These are phyloP conservation scores for Pollenia griseotomentosa DNA, from an alignment of 2,888 invertebrate genomes.

Conservation along the genomic window DNA sequence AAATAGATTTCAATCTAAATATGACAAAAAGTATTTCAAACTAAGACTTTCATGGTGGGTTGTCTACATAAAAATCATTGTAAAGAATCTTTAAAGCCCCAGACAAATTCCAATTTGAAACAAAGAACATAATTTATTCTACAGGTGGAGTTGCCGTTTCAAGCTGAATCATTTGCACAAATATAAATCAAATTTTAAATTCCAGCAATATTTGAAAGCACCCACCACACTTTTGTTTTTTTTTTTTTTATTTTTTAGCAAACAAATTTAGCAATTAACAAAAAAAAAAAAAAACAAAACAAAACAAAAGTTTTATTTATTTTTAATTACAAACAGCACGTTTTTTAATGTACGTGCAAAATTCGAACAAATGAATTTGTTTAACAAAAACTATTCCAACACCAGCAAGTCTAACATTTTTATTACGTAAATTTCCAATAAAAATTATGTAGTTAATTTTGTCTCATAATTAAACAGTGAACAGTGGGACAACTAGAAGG, in stretches of 20 bases:
- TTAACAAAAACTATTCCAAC: not conserved
- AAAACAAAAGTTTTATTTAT: not conserved
- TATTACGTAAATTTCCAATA: not conserved
- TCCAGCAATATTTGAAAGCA: not conserved
- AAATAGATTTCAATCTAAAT: too few relatives aligned
- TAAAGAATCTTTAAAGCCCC: too few relatives aligned
- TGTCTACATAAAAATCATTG: too few relatives aligned
- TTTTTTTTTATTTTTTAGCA: too few relatives aligned
- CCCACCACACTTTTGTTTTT: not conserved
- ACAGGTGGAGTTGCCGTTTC: not conserved
- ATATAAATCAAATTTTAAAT: not conserved
- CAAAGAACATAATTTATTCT: not conserved
- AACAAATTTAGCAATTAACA: not conserved
- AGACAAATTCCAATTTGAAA: not conserved
- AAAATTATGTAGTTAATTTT: not conserved
- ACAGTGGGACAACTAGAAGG: too few relatives aligned
- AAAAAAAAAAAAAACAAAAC: not conserved
- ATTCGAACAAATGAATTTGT: not conserved
- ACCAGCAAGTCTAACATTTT: not conserved
- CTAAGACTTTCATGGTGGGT: too few relatives aligned
- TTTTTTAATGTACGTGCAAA: conserved; percentile 37
- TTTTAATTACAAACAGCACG: conserved; percentile 37
- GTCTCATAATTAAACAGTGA: too few relatives aligned
- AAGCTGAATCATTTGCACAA: not conserved
- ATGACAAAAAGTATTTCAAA: too few relatives aligned